Percentiles rank a stretch among this genome's conserved stretches.
Evolutionary conservation across 2,797 vertebrate species (phyloP).

Genomic region (Hapalemur alaotrensis): DNA sequence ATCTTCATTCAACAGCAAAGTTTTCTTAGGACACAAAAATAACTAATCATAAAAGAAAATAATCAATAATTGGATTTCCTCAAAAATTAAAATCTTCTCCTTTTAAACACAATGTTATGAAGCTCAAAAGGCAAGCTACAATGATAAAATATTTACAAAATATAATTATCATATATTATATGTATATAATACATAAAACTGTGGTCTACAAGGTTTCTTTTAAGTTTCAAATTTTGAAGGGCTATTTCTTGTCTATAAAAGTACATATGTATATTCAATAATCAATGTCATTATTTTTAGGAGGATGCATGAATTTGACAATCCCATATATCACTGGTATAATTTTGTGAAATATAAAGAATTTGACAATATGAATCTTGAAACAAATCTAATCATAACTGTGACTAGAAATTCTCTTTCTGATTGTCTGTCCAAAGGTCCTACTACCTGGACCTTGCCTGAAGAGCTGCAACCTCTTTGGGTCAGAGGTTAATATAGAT

Average conservation of each 20-base stretch:
- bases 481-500: neutral
- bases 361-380: neutral
- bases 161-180: too few species aligned
- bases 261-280: neutral
- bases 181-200: too few species aligned
- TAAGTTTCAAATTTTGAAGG: conserved; percentile 22
- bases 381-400: conserved; percentile 1
- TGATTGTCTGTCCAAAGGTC: neutral
- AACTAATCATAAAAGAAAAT: too few species aligned
- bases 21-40: too few species aligned
- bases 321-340: neutral
- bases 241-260: neutral
- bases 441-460: neutral
- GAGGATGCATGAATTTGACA: neutral
- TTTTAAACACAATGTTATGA: too few species aligned
- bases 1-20: too few species aligned
- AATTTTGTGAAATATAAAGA: conserved; percentile 29
- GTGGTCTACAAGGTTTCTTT: neutral
- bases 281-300: neutral
- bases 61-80: too few species aligned
- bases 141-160: too few species aligned
- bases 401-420: conserved; percentile 1
- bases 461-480: neutral
- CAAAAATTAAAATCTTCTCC: too few species aligned
- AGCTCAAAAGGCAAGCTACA: too few species aligned